phyloP scores from a whole-genome alignment of 2,797 vertebrate genomes.

The Masticophis lateralis region DNA sequence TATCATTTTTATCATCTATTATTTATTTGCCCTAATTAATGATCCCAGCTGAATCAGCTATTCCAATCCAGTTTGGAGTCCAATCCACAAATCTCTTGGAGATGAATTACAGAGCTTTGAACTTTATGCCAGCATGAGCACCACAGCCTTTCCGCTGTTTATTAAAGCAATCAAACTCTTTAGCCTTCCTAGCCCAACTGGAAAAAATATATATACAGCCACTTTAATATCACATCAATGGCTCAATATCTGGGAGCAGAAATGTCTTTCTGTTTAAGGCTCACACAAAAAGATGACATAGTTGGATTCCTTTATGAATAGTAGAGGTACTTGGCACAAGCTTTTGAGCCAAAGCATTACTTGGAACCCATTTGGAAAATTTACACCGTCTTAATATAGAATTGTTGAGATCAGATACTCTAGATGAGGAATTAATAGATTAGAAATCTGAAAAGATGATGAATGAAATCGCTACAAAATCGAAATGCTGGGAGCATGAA shows the following conservation, averaged over 20 bases:
- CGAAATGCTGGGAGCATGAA: slow-evolving; percentile 50
- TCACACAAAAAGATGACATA: neutral
- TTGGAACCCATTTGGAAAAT: neutral
- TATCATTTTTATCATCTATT: neutral
- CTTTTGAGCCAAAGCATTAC: neutral
- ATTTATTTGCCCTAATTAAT: neutral
- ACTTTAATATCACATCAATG: neutral
- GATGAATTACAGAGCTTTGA: neutral
- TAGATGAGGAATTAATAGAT: neutral
- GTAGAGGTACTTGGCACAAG: neutral
- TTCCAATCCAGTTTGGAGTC: neutral
- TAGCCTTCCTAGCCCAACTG: neutral
- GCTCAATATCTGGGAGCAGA: neutral
- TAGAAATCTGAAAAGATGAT: neutral
- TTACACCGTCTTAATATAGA: neutral
- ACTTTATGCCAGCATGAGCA: neutral
- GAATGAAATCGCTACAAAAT: slow-evolving; percentile 2
- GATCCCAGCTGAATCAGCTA: neutral
- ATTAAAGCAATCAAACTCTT: neutral
- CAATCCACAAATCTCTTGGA: neutral
- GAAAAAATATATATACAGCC: neutral
- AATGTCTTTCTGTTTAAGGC: neutral
- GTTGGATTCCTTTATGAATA: neutral
- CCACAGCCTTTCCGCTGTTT: neutral
- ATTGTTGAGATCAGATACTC: neutral